Percentiles rank a stretch among this genome's conserved stretches.
Conservation (phyloP, 2,113 vertebrate genomes). For the Oenanthe oenanthe region DNA sequence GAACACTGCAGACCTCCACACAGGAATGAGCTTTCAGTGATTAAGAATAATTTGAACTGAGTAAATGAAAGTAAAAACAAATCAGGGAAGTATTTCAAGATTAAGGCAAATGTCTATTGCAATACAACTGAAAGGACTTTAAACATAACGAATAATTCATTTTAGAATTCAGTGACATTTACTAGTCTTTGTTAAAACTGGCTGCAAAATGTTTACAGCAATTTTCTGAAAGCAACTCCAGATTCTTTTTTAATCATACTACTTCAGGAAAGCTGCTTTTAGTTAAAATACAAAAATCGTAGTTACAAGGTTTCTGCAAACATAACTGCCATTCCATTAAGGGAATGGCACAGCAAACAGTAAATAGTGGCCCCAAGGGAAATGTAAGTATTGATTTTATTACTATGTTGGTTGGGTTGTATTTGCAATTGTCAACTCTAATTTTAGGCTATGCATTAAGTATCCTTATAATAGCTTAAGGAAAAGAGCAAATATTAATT, state of each 20-base stretch:
- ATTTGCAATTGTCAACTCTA: conserved; percentile 87
- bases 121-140: conserved; percentile 25
- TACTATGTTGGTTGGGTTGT: conserved; percentile 83
- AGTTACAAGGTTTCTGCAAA: conserved; percentile 84
- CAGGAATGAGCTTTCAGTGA: conserved; percentile 12
- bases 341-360: conserved; percentile 85
- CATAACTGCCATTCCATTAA: conserved; percentile 86
- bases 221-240: conserved; percentile 65
- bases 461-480: conserved; percentile 77
- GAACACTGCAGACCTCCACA: not conserved
- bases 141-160: not conserved
- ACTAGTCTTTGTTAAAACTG: conserved; percentile 15
- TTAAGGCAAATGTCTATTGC: not conserved
- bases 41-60: conserved; percentile 7
- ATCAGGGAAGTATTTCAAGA: conserved; percentile 46
- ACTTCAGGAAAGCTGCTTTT: conserved; percentile 82
- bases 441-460: conserved; percentile 84
- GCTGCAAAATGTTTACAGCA: conserved; percentile 53
- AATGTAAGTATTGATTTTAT: conserved; percentile 89
- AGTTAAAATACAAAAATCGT: conserved; percentile 85
- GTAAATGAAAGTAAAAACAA: conserved; percentile 33
- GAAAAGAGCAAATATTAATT: conserved; percentile 80
- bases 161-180: not conserved
- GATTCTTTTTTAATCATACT: conserved; percentile 71
- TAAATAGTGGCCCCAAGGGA: conserved; percentile 84